These are phyloP conservation scores for Chaetura pelagica DNA, from an alignment of 2,113 vertebrate species.

Conservation along the genomic window DNA sequence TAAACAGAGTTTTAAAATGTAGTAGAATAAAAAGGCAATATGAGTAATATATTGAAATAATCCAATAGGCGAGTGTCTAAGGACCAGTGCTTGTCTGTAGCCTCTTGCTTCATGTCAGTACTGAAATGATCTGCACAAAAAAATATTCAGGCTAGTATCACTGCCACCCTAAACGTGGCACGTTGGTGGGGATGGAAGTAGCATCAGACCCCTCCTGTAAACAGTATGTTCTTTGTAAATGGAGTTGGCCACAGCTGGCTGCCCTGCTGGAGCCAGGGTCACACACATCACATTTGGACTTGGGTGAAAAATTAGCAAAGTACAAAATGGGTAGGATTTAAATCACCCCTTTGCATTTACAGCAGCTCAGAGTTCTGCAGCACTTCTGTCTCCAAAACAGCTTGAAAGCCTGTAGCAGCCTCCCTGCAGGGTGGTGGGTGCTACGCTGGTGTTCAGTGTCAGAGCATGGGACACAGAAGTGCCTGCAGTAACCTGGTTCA, in stretches of 20 bases:
- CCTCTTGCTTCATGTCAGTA: not conserved
- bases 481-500: not conserved
- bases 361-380: not conserved
- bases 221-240: not conserved
- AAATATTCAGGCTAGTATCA: not conserved
- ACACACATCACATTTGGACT: not conserved
- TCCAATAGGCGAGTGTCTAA: not conserved
- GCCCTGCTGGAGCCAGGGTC: not conserved
- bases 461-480: not conserved
- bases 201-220: not conserved
- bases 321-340: not conserved
- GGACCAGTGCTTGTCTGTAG: not conserved
- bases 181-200: not conserved
- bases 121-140: not conserved
- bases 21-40: constrained; percentile 4
- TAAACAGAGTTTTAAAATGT: not conserved
- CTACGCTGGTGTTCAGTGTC: too few relatives aligned
- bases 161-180: not conserved
- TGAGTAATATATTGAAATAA: constrained; percentile 21
- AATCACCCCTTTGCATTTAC: not conserved
- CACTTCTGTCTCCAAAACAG: not conserved
- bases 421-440: not conserved
- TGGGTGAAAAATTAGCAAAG: not conserved
- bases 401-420: too few relatives aligned
- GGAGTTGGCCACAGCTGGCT: not conserved